Evolutionary conservation across 2,888 invertebrate species (phyloP), one percentile per base, ranked within the genome.

Genomic region (Cephus nigrinus): DNA sequence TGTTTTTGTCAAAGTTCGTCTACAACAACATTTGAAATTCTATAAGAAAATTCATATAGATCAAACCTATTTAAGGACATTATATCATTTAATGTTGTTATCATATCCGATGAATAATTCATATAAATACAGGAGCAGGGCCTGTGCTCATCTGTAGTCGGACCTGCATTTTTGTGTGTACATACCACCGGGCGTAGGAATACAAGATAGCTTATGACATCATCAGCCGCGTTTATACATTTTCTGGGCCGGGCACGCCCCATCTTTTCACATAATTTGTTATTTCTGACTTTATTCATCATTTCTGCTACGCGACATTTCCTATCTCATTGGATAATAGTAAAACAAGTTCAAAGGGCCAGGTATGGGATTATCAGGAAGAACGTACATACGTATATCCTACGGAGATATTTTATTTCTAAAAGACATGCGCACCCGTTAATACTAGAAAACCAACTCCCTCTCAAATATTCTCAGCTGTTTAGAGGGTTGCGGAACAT

Each of bases 231-330:
- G 86, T 88, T 87, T 86, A 87, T 85, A 85, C 84, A 86, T 86
- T 85, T 87, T 87, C 86, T 82, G 85, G 77, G 84, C 85, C 86
- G 89, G 90, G 84, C 90, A 90, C 90, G 90, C 90, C 90, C 90
- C 89, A 86, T 84, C 85, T 83, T 84, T 82, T 84, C 77, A 74
- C 82, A 78, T 76, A 74, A 78, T 80, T 81, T 78, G 76, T 82
- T 82, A 77, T 79, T 82, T 69, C 40, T 72, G 68, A 68, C 72
- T 69, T 77, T 75, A 74, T 35, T 71, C 12, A 31, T 33, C 12
- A 31, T 33, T 71, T 71, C 23, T 32, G 15, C 71, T 9, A 33
- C 12, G 15, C 71, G 71, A 71, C 12, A 71, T 33, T 23, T 23
- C 12, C 31, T 12, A 71, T 31, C 31, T 12, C 71, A 55, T 23